phyloP scores from a whole-genome alignment of 2,797 vertebrate genomes.

The Miichthys miiuy region DNA sequence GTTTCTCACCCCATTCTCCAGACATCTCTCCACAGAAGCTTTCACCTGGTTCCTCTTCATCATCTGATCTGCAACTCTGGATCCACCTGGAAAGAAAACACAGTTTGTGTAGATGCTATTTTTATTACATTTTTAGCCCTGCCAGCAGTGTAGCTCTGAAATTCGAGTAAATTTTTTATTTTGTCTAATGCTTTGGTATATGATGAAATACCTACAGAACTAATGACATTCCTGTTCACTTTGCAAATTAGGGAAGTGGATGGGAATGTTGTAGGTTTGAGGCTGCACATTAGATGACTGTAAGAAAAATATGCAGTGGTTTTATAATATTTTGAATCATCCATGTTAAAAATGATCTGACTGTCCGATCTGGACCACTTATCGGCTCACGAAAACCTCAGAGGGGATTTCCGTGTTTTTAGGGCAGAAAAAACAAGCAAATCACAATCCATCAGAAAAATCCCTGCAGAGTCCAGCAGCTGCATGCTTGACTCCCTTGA shows the following conservation, averaged over 20 bases:
- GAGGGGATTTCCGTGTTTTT: constrained; percentile 25
- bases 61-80: constrained; percentile 83
- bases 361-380: background rate
- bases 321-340: background rate
- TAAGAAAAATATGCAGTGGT: background rate
- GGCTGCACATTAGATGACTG: background rate
- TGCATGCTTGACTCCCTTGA: constrained; percentile 17
- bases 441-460: background rate
- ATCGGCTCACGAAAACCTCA: background rate
- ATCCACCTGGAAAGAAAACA: constrained; percentile 75
- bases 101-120: background rate
- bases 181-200: background rate
- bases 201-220: background rate
- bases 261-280: no score
- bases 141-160: background rate
- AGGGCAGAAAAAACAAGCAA: constrained; percentile 7
- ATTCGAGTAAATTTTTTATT: background rate
- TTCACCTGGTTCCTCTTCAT: constrained; percentile 89
- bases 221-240: no score
- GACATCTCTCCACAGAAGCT: constrained; percentile 81
- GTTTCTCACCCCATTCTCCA: constrained; percentile 91
- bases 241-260: no score
- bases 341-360: background rate
- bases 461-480: constrained; percentile 1
- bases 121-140: background rate